Base-by-base conservation (phyloP, 2,888 invertebrate species). In the Meteorus cinctellus region DNA sequence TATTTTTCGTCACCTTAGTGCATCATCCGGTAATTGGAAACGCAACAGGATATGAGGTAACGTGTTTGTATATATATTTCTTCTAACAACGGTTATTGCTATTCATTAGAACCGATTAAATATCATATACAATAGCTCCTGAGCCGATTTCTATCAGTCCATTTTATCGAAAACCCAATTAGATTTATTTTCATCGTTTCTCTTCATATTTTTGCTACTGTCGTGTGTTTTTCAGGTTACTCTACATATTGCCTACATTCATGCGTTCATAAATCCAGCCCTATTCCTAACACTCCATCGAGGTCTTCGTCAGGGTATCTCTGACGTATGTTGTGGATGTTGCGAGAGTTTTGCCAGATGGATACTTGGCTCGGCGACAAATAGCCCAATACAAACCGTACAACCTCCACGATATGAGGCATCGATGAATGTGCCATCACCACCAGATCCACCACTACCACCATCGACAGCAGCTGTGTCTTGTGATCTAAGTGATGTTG, bases 181-280 rank as follows among this genome's bases (percentile, higher is more conserved):
- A 2, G 12, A 41, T 41, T 8, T 8, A 41, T n/a, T 27, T 19
- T 41, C 0, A 8, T 24, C 29, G 31, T 59, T 62, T 19, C 19
- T 41, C 27, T 62, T 4, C 4, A 69, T 48, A n/a, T 69, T 45
- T 2, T 45, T 16, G 1, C 0, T 19, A 12, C 1, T 51, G 10
- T 19, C 19, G 10, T 16, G 24, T 31, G 59, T 27, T 60, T 24
- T 12, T 51, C 92, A 95, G 95, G 94, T 96, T 84, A 95, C 95
- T 70, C 92, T 96, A 83, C 96, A 96, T 92, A 95, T 96, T 90
- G 96, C 96, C 81, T 96, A 96, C 91, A 94, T 95, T 81, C 96
- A 96, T 90, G 95, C 96, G 48, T 95, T 96, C 84, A 95, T 96
- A 82, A 96, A 96, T 87, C 96, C 96, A 3, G 93, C 94, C 51